phyloP scores from a whole-genome alignment of 2,113 vertebrate genomes.

The Bucco capensis region DNA sequence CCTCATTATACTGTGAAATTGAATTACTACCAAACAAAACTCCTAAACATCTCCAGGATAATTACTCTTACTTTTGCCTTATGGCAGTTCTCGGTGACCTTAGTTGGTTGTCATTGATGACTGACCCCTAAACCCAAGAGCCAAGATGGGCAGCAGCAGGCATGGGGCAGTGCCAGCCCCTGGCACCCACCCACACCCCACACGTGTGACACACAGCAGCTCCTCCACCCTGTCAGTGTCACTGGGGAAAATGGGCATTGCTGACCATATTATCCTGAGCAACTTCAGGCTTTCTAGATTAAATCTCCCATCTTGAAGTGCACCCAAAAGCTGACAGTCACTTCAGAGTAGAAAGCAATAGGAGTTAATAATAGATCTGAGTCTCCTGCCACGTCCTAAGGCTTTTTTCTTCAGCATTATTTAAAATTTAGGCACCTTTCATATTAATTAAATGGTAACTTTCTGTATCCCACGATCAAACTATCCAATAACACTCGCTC shows the following conservation, averaged over 20 bases:
- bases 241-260: neutral
- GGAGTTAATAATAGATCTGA: constrained; percentile 38
- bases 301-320: neutral
- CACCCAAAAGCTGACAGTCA: constrained; percentile 25
- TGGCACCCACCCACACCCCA: neutral
- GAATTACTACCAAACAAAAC: too few species aligned
- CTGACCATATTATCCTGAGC: neutral
- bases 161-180: neutral
- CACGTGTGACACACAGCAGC: rapidly evolving
- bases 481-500: constrained; percentile 57
- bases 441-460: constrained; percentile 67
- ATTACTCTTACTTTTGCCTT: too few species aligned
- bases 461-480: constrained; percentile 52
- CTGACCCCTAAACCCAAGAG: neutral
- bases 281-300: neutral
- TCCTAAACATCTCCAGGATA: too few species aligned
- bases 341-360: neutral
- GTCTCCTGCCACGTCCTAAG: constrained; percentile 32
- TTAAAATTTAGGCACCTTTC: constrained; percentile 60
- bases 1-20: too few species aligned
- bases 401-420: constrained; percentile 53
- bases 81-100: too few species aligned
- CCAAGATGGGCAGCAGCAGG: neutral
- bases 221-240: rapidly evolving
- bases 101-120: neutral